A percentile compares a stretch with the other conserved stretches of the same genome.
These are phyloP conservation scores for Pristionchus maxplancki DNA, from an alignment of 2,888 invertebrate genomes.

Conservation along the genomic window DNA sequence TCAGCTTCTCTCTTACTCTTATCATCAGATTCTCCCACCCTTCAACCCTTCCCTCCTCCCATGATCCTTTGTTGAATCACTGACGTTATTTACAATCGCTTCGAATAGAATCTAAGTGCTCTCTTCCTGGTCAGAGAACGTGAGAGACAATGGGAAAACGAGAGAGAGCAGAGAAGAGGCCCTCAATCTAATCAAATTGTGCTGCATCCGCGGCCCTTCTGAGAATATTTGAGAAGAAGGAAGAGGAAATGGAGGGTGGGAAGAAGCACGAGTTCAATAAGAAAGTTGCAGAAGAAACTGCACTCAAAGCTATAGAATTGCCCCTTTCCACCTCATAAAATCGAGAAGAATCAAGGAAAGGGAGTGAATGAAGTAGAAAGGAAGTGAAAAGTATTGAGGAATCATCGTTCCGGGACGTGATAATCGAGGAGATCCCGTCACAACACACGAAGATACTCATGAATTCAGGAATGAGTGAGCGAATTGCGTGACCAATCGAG, in stretches of 20 bases:
- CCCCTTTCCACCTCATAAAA: conserved; percentile 36
- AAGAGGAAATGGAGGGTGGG: not conserved
- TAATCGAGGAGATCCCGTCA: not conserved
- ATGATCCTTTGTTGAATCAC: conserved; percentile 41
- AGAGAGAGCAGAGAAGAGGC: conserved; percentile 23
- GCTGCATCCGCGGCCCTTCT: not conserved
- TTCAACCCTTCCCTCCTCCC: not conserved
- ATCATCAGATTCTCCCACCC: not conserved
- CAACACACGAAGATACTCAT: not conserved
- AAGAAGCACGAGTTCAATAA: not conserved
- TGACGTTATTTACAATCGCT: conserved; percentile 38
- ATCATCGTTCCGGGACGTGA: not conserved
- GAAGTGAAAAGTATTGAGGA: not conserved
- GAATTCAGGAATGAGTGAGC: conserved; percentile 4
- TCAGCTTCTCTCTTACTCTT: not conserved
- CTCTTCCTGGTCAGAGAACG: not conserved
- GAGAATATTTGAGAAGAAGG: not conserved
- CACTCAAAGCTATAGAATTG: not conserved
- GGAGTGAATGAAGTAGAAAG: not conserved
- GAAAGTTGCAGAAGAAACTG: conserved; percentile 12
- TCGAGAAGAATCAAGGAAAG: not conserved
- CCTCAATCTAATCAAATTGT: conserved; percentile 26
- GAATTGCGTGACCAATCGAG: not conserved
- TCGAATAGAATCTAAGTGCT: not conserved
- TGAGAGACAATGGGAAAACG: not conserved